Conservation (phyloP, 2,113 vertebrate species). For the Eudorcas thomsonii region DNA sequence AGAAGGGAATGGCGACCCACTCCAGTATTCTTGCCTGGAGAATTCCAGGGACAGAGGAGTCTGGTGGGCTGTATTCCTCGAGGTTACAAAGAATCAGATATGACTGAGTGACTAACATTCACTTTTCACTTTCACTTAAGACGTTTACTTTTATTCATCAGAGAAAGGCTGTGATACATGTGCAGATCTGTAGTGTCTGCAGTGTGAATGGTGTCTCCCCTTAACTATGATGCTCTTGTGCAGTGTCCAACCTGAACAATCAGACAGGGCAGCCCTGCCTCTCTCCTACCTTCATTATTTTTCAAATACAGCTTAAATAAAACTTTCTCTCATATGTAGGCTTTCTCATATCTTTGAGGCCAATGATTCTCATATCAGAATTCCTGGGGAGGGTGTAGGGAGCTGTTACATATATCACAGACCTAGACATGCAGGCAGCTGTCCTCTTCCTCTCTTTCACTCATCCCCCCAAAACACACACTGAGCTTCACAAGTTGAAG, state of each 20-base stretch:
- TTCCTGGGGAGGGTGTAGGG: not conserved
- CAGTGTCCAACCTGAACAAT: not conserved
- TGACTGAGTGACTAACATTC: not conserved
- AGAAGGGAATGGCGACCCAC: not conserved
- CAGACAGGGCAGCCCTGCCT: not conserved
- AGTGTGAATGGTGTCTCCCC: not conserved
- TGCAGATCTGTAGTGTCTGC: not conserved
- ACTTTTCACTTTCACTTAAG: not conserved
- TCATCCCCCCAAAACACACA: too few relatives aligned
- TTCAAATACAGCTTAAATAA: not conserved
- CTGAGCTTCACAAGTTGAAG: not conserved
- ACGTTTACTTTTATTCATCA: not conserved
- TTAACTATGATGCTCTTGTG: not conserved
- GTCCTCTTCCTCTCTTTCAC: not conserved
- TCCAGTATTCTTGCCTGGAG: not conserved
- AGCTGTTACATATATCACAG: not conserved
- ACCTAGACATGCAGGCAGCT: accelerated
- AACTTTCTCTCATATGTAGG: not conserved
- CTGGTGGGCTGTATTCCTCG: not conserved
- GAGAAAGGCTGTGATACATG: not conserved
- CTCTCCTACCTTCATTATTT: not conserved
- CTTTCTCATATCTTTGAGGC: not conserved
- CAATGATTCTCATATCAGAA: not conserved
- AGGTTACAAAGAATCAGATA: not conserved
- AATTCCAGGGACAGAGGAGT: not conserved